These are phyloP conservation scores for Eucera pruinosa DNA, from an alignment of 2,888 invertebrate genomes.

Conservation along the genomic window DNA sequence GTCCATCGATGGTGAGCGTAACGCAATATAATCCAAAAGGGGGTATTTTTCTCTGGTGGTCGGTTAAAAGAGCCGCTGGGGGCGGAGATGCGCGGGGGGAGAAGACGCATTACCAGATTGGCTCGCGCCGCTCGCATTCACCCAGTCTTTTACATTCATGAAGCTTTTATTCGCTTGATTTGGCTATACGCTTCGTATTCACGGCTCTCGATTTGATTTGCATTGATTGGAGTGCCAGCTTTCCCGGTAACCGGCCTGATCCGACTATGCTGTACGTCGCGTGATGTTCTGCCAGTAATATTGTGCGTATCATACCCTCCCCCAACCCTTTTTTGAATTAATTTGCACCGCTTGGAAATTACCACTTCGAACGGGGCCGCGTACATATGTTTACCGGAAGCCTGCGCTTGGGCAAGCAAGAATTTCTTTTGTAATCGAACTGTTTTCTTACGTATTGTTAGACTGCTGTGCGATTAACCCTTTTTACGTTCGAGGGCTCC, in stretches of 20 bases:
- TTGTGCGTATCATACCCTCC: constrained; percentile 8
- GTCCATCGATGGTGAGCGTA: constrained; percentile 34
- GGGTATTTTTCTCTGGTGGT: constrained; percentile 48
- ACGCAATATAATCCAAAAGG: constrained; percentile 45
- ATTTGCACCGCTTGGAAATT: constrained; percentile 13
- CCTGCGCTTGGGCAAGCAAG: no score
- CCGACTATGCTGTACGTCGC: constrained; percentile 10
- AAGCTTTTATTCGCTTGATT: constrained; percentile 83
- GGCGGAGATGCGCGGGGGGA: constrained; percentile 33
- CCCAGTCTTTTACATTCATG: constrained; percentile 83
- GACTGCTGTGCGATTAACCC: no score
- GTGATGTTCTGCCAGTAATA: constrained; percentile 28
- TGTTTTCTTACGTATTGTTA: no score
- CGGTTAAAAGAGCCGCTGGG: constrained; percentile 29
- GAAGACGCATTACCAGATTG: constrained; percentile 83
- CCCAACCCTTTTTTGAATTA: background rate
- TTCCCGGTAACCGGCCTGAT: constrained; percentile 65
- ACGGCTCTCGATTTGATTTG: constrained; percentile 83
- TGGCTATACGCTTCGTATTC: constrained; percentile 81
- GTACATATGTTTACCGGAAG: no score
- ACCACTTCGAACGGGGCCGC: no score
- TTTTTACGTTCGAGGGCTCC: no score
- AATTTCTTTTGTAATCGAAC: no score
- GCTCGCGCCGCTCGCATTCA: constrained; percentile 78
- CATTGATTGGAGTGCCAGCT: constrained; percentile 83